Base-by-base conservation (phyloP, 2,888 invertebrate genomes). In the Perizoma affinitatum region DNA sequence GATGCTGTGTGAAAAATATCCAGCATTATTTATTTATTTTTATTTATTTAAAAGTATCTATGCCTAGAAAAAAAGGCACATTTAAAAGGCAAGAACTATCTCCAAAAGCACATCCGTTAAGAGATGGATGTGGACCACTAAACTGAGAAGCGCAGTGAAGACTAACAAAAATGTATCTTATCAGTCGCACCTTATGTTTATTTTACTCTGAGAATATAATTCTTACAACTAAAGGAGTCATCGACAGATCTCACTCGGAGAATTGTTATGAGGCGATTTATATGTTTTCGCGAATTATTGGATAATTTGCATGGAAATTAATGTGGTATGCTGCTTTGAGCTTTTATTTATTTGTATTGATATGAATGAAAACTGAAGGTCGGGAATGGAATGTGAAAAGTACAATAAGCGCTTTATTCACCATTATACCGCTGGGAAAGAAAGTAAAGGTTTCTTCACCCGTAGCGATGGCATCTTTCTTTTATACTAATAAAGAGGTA, bases 291-390 rank as follows among this genome's bases (percentile, higher is more conserved):
- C 72, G 70, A 75, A 70, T 73, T 76, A 74, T 76, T 73, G 67
- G 69, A 68, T 69, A 65, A 73, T 70, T 66, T 63, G 71, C 70
- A 65, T 61, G 66, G 69, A 73, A 73, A 76, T 61, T 73, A 73
- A 76, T 76, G 75, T 63, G 75, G 75, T 71, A 74, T 74, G 76
- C 71, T 59, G 68, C 64, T 69, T 65, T 58, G 59, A 54, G 58
- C 48, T 7, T 58, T 59, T 65, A 66, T 68, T 68, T 66, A 61
- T 63, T 63, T 65, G 65, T 60, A 54, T 58, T 53, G 52, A 61
- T 65, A 48, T 62, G 64, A 58, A 63, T 65, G 63, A 58, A 56
- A 57, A 51, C 53, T 48, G 61, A 70, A 71, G 67, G 67, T 64
- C 61, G 45, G 8, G 5, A 35, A n/a, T n/a, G 47, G 55, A 58